Evolutionary conservation across 2,113 vertebrate genomes (phyloP).

Genomic region (rat (Rattus norvegicus)): DNA sequence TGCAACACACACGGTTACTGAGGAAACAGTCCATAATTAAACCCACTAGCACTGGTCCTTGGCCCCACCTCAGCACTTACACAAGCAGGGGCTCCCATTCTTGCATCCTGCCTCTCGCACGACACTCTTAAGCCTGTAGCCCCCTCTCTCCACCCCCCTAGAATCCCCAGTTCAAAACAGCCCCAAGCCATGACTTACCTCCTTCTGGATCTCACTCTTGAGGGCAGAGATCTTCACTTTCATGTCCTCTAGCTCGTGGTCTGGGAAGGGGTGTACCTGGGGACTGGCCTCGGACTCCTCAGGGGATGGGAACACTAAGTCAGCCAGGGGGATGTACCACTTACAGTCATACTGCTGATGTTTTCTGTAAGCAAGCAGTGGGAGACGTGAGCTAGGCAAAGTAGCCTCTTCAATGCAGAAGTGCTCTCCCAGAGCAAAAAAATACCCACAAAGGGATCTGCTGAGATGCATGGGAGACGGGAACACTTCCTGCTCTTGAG

Average conservation of each 20-base stretch:
- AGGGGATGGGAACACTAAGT: constrained; percentile 94
- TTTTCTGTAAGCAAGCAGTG: constrained; percentile 84
- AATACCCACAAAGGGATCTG: not conserved
- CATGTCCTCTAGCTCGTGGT: constrained; percentile 98
- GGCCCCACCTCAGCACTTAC: not conserved
- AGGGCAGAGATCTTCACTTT: constrained; percentile 98
- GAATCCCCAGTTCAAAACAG: not conserved
- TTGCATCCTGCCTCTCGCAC: not conserved
- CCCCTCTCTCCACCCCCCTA: not conserved
- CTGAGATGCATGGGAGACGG: not conserved
- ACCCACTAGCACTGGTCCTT: not conserved
- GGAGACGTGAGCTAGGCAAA: not conserved
- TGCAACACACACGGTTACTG: not conserved
- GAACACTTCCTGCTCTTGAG: not conserved
- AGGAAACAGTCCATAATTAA: not conserved
- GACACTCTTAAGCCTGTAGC: not conserved
- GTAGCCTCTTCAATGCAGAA: not conserved
- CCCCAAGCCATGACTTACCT: constrained; percentile 86
- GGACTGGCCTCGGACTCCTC: constrained; percentile 95
- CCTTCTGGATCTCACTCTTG: constrained; percentile 98
- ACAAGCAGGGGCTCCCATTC: not conserved
- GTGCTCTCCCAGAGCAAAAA: not conserved
- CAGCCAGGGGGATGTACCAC: constrained; percentile 98
- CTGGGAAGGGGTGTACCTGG: constrained; percentile 94
- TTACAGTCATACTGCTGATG: constrained; percentile 99